Evolutionary conservation across 1,140 invertebrate genomes (phyloP), one percentile per base, ranked within the genome.

Genomic region (Apis cerana): DNA sequence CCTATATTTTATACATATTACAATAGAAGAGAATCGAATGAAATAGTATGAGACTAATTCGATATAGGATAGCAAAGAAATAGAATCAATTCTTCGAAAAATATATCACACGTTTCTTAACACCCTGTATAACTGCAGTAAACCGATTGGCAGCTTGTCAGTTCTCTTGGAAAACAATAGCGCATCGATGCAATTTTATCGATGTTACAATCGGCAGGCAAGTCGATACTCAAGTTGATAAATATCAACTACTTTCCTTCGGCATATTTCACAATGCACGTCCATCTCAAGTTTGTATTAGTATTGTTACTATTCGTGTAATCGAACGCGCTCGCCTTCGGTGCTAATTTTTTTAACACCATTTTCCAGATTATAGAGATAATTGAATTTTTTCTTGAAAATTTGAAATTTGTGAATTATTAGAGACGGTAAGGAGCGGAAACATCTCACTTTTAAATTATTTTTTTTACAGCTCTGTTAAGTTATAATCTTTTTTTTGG

Each of bases 181-280:
- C 70, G 84, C 81, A 84, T 89, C 76, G 88, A 65, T 75, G 70
- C 75, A 64, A 78, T 85, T 85, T 80, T 75, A 68, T 83, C 84
- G 86, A 78, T 74, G 80, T 43, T 75, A 75, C 68, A 84, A 82
- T 85, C 75, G 65, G 75, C 13, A 48, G 19, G 54, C 62, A 72
- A 86, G 85, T 86, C 80, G 84, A 87, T 76, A 82, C 69, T 86
- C 84, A 56, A 86, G 80, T 33, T 85, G 76, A 87, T 86, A 87
- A 87, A 86, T 87, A 82, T 76, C 86, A 75, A 80, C 67, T 61
- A 88, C 64, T 77, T 89, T 89, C 65, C 79, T 87, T 87, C 75
- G 79, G 78, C 83, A 80, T 72, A 88, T 89, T 89, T 87, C 88
- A 88, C 88, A 88, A 81, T 80, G 85, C 75, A 88, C 85, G 81